Conservation (phyloP, 2,888 invertebrate genomes). For the Eremobia ochroleuca region DNA sequence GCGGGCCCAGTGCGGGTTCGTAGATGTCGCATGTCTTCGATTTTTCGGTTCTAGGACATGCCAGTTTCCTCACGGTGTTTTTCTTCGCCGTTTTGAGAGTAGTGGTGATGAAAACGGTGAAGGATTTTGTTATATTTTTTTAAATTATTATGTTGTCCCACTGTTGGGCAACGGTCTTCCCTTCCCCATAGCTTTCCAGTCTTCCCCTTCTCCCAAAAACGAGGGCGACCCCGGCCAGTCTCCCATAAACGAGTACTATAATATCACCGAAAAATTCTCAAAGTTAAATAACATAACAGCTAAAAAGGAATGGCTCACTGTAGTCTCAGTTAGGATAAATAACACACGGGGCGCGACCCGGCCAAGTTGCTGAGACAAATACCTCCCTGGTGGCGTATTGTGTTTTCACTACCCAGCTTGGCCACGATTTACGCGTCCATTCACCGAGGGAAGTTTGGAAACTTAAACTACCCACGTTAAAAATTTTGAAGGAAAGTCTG, state of each 20-base stretch:
- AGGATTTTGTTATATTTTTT: no score
- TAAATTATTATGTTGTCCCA: no score
- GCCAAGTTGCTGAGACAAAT: constrained; percentile 70
- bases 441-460: constrained; percentile 42
- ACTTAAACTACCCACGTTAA: constrained; percentile 43
- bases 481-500: constrained; percentile 31
- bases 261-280: not conserved
- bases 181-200: not conserved
- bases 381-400: constrained; percentile 68
- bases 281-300: constrained; percentile 29
- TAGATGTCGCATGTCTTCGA: no score
- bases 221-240: no score
- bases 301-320: constrained; percentile 29
- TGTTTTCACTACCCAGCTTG: constrained; percentile 55
- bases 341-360: constrained; percentile 50
- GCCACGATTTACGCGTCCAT: constrained; percentile 60
- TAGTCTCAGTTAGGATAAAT: constrained; percentile 62
- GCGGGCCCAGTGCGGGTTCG: no score
- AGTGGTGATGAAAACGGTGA: no score
- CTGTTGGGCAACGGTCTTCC: not conserved
- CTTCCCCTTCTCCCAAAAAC: not conserved
- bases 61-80: no score
- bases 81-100: no score
- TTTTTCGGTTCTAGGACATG: no score
- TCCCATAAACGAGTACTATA: not conserved